Percentiles rank a stretch among this genome's conserved stretches.
Conservation (phyloP, 2,113 vertebrate genomes). For the Scophthalmus maximus region DNA sequence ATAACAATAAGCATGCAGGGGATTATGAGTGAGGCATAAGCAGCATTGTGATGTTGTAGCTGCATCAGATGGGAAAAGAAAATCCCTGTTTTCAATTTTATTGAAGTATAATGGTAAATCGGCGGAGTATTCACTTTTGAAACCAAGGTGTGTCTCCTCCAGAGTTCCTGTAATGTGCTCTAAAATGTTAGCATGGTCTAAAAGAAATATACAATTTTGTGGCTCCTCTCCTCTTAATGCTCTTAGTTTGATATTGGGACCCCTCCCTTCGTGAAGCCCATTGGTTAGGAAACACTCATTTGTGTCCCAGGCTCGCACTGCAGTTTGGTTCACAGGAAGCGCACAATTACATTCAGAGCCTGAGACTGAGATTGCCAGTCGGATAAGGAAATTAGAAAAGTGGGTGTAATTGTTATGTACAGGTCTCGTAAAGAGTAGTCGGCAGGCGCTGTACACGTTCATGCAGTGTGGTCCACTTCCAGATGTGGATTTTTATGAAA, state of each 20-base stretch:
- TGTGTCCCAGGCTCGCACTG: background rate
- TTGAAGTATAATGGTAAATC: too few relatives aligned
- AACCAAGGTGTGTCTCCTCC: too few relatives aligned
- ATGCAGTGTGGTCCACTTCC: background rate
- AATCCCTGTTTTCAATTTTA: too few relatives aligned
- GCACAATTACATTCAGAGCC: background rate
- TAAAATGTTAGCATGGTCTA: too few relatives aligned
- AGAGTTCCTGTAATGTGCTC: too few relatives aligned
- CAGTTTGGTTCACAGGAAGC: conserved; percentile 6
- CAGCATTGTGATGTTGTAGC: too few relatives aligned
- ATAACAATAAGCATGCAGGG: too few relatives aligned
- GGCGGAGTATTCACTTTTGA: too few relatives aligned
- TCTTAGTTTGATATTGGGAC: background rate
- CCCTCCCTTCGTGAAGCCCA: background rate
- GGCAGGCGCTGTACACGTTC: conserved; percentile 9
- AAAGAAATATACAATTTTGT: background rate
- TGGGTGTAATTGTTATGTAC: background rate
- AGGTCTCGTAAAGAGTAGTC: background rate
- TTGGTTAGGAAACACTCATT: background rate
- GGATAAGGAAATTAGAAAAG: conserved; percentile 18
- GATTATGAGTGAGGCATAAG: too few relatives aligned
- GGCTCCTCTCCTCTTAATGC: background rate
- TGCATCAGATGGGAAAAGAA: too few relatives aligned
- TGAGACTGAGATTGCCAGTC: conserved; percentile 5
- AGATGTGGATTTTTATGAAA: too few relatives aligned